Conservation (phyloP, 2,888 invertebrate species). For the Cryptus viduatorius region DNA sequence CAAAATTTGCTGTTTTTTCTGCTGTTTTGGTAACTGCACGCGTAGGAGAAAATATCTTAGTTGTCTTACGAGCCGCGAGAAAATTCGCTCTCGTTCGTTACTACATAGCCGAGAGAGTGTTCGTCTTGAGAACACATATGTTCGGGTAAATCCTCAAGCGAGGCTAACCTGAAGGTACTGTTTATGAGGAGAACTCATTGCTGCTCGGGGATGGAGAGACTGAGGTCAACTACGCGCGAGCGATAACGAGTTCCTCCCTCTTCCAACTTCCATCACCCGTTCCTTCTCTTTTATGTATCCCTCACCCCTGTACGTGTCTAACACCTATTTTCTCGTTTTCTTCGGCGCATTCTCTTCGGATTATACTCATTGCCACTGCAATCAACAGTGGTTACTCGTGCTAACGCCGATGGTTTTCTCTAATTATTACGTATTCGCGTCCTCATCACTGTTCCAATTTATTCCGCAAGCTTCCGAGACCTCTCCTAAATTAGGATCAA, state of each 20-base stretch:
- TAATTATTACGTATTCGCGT: conserved; percentile 1
- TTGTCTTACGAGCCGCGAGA: conserved; percentile 26
- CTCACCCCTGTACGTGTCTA: conserved; percentile 8
- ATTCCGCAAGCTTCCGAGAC: neutral
- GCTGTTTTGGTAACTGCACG: conserved; percentile 6
- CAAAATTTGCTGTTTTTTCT: conserved; percentile 7
- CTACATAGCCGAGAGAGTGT: conserved; percentile 5
- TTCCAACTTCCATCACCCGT: neutral
- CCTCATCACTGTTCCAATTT: neutral
- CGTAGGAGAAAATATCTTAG: neutral
- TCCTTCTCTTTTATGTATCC: conserved; percentile 3
- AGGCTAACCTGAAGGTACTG: conserved; percentile 48
- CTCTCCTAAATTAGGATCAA: neutral
- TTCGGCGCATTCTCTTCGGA: conserved; percentile 32
- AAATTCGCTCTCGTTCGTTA: conserved; percentile 49
- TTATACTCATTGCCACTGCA: conserved; percentile 43
- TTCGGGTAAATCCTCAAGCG: conserved; percentile 43
- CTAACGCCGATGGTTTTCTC: conserved; percentile 1
- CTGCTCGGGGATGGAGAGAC: conserved; percentile 24
- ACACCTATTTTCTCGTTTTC: conserved; percentile 48
- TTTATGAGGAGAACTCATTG: conserved; percentile 46
- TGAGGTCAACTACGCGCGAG: conserved; percentile 55
- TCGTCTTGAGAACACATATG: conserved; percentile 34
- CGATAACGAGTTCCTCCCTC: conserved; percentile 48
- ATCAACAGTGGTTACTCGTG: conserved; percentile 25